phyloP scores from a whole-genome alignment of 1,140 invertebrate species.

The Pseudobourletiella spinata region DNA sequence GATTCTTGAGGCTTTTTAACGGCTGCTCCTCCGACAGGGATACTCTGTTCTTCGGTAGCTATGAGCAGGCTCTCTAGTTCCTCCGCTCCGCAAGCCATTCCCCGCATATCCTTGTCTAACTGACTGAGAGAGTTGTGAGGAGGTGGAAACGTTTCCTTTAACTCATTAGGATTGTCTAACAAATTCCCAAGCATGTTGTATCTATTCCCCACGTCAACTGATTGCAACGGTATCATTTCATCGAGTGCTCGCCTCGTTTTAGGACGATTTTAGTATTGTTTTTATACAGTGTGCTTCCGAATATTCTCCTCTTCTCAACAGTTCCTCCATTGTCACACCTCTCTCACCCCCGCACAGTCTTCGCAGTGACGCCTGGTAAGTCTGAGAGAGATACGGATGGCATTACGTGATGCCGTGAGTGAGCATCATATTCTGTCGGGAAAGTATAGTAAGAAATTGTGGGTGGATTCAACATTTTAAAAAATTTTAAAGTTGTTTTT shows the following conservation, averaged over 20 bases:
- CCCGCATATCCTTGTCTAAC: neutral
- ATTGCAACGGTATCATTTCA: slow-evolving; percentile 6
- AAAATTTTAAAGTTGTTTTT: no score
- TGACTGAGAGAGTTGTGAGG: neutral
- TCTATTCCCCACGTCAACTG: neutral
- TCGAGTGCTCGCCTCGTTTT: neutral
- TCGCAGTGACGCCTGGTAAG: neutral
- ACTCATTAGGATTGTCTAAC: neutral
- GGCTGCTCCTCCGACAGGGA: neutral
- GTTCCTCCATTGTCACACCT: neutral
- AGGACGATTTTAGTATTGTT: neutral
- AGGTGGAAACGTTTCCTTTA: neutral
- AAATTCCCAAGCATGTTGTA: neutral
- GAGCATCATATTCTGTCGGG: no score
- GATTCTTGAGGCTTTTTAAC: neutral
- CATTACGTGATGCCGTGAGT: no score
- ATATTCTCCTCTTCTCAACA: neutral
- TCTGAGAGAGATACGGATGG: neutral
- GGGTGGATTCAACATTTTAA: no score
- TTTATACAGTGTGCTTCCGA: neutral
- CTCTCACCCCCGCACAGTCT: neutral
- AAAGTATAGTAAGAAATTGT: no score
- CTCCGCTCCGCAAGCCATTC: neutral
- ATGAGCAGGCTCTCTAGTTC: neutral
- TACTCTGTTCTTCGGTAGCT: neutral